phyloP scores from a whole-genome alignment of 2,888 invertebrate species.

The Drosophila nr. perissopoda region DNA sequence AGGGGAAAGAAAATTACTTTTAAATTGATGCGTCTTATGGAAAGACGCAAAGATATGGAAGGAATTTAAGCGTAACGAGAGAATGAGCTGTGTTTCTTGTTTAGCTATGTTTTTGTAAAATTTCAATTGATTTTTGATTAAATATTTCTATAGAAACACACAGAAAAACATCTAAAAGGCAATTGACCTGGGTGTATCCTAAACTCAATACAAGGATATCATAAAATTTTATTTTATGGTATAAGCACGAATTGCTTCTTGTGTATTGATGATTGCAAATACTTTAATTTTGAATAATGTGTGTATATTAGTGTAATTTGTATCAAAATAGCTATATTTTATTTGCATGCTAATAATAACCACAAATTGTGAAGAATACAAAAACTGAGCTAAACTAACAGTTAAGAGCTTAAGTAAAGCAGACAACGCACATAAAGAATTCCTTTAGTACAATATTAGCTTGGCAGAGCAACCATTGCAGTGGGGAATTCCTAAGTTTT shows the following conservation, averaged over 20 bases:
- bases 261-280: neutral
- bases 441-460: conserved; percentile 12
- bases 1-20: neutral
- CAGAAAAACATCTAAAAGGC: neutral
- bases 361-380: neutral
- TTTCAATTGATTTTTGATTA: neutral
- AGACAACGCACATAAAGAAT: conserved; percentile 6
- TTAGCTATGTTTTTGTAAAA: neutral
- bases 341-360: neutral
- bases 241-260: neutral
- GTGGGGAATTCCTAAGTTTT: conserved; percentile 12
- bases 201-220: neutral
- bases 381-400: neutral
- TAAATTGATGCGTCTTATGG: neutral
- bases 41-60: neutral
- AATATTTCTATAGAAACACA: neutral
- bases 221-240: neutral
- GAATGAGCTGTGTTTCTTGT: neutral
- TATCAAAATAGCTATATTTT: neutral
- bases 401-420: neutral
- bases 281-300: neutral
- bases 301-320: neutral
- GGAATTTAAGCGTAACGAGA: neutral
- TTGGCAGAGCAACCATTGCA: neutral
- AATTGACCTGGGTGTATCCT: neutral